Percentiles rank a stretch among this genome's conserved stretches.
These are phyloP conservation scores for Passer domesticus DNA, from an alignment of 2,113 vertebrate species.

Conservation along the genomic window DNA sequence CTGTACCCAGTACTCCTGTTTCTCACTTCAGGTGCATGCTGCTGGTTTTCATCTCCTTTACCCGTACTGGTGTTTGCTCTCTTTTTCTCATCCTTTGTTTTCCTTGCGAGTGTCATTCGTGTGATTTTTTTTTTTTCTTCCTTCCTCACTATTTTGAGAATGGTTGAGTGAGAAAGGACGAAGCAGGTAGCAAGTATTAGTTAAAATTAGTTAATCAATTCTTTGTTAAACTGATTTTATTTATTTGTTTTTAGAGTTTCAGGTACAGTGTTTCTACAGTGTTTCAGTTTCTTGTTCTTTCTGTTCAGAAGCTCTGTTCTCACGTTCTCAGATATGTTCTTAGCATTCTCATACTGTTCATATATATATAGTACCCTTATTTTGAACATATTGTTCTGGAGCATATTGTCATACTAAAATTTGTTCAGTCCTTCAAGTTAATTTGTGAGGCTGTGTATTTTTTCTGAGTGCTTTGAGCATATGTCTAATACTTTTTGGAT, in stretches of 20 bases:
- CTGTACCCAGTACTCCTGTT: not conserved
- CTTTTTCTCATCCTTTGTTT: not conserved
- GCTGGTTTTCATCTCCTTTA: not conserved
- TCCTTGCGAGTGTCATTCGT: not conserved
- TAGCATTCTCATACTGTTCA: not conserved
- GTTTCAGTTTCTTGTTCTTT: not conserved
- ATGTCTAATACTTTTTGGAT: not conserved
- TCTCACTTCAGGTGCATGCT: not conserved
- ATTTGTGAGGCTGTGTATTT: not conserved
- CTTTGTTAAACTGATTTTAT: not conserved
- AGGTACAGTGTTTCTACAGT: not conserved
- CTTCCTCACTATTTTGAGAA: not conserved
- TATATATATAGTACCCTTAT: not conserved
- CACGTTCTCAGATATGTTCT: not conserved
- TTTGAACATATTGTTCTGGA: constrained; percentile 12
- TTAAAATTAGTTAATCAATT: not conserved
- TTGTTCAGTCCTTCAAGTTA: not conserved
- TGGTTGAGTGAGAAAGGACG: not conserved
- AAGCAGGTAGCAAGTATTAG: not conserved
- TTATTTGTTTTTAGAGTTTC: not conserved
- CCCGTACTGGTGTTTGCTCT: not conserved
- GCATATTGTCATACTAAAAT: not conserved
- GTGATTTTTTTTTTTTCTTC: not conserved
- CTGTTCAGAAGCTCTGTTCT: not conserved
- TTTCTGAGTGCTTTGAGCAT: not conserved